Evolutionary conservation across 2,797 vertebrate genomes (phyloP), one percentile per base, ranked within the genome.

Genomic region (Eulemur mongoz): DNA sequence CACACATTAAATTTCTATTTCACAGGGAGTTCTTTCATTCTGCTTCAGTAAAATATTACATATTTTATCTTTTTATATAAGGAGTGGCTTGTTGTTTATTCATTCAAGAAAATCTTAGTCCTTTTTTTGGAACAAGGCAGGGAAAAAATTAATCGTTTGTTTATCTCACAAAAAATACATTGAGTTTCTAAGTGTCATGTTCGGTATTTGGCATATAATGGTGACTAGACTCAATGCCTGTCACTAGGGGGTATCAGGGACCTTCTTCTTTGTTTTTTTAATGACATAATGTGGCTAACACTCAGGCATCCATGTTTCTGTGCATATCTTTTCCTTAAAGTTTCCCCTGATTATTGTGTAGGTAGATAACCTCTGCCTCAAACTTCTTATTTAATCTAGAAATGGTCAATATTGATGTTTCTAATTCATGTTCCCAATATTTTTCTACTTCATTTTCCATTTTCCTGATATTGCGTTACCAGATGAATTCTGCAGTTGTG

Each of bases 401-500:
- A 95, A 54, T 70, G 57, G 35, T 82, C 79, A 20, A 6, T 93
- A 30, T 89, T 84, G 54, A 23, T 69, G 5, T 94, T 96, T 91
- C 81, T 95, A 52, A 91, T 69, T 91, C 45, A 27, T 70, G 35
- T 50, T 35, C 59, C 65, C 82, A 86, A 3, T 59, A 32, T 83
- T 78, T 82, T 92, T 95, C 50, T 78, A 23, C 43, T 54, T 78
- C 65, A 18, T 76, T 92, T 94, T 79, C n/a, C 27, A 48, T 94
- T 95, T 96, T 84, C 65, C 30, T 73, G 35, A 3, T 70, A 75
- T 5, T 69, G 43, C 59, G 17, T 95, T 81, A 61, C 40, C 78
- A 95, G 75, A 59, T 91, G 48, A 91, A n/a, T 91, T 67, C 59
- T 93, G 20, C 45, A 30, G 59, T 94, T 92, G 87, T 48, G n/a